Base-by-base conservation (phyloP, 2,888 invertebrate genomes). In the Caenorhabditis wallacei region DNA sequence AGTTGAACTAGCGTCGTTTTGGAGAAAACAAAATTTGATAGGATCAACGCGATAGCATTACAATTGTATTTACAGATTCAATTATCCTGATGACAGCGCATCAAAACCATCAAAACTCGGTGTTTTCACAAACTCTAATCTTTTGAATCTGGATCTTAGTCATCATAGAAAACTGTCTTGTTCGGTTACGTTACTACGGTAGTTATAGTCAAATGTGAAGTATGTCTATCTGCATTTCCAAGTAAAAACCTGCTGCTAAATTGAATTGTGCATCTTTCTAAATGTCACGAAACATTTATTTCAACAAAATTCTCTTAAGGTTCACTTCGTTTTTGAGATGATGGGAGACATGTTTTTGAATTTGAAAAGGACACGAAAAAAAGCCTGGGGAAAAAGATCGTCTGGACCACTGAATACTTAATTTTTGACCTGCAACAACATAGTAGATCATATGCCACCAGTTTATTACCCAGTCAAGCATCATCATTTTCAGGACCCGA, bases 321-420 rank as follows among this genome's bases (percentile, higher is more conserved):
- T 11, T n/a, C 37, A 63, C 24, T 43, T n/a, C 22, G 16, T 35
- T 18, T 30, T 5, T 66, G 7, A 30, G 8, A 30, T 30, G 20
- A 35, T 5, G 10, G 11, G 40, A 37, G 56, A 26, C 43, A 18
- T 54, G 20, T 37, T 51, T 51, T 4, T 18, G 4, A 20, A 13
- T 35, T 35, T 51, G 10, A 37, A 37, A 53, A 35, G 43, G 22
- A 0, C 35, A 22, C 30, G 30, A 8, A 4, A 30, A 57, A 26
- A 18, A 30, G 4, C 37, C 11, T 43, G 2, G 26, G 35, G n/a
- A 51, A 54, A 53, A 18, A 72, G 54, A 54, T 35, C 46, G 63
- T 54, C 54, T 53, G 63, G 54, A 64, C 64, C 64, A 74, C 59
- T 64, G 64, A 54, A 64, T 74, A 26, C n/a, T n/a, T 48, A 40